Evolutionary conservation across 2,888 invertebrate species (phyloP), one percentile per base, ranked within the genome.

Genomic region (Diploptera punctata): DNA sequence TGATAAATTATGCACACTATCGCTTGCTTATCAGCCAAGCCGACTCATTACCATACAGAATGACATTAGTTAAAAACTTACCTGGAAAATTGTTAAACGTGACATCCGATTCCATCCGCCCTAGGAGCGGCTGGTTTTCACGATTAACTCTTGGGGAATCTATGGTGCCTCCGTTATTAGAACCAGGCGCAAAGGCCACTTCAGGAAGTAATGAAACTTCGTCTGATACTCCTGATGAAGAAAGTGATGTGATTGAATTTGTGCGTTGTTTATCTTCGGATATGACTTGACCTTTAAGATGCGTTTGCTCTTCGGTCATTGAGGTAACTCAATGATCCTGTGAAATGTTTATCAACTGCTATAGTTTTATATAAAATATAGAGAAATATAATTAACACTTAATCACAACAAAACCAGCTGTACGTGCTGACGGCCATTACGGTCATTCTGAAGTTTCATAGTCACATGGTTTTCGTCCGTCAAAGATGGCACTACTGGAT

Each of bases 121-220:
- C 92, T 69, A 98, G 88, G 77, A 98, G 90, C 82, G 97, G 97
- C 86, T 97, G 97, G 85, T 94, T 95, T 89, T 98, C 98, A 81
- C 95, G 89, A 85, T 93, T 93, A 76, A 90, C 88, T 76, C 92
- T 91, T 81, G 92, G 89, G 68, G 92, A 92, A 89, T 94, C 94
- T 91, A 93, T 90, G 86, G 89, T 89, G 84, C 91, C 92, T 49
- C 82, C 82, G 77, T 78, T 81, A 78, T 80, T 80, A 60, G 79
- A 76, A 73, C 80, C 81, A 31, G 84, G 84, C 76, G 82, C 81
- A 84, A 94, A 95, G 77, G 89, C 90, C 78, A 95, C 90, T 84
- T 94, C 94, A 78, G 94, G 94, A 79, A 94, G 89, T 82, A 92
- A 85, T 83, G 89, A 88, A 82, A 91, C 90, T 83, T 92, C 92